A percentile compares a stretch with the other conserved stretches of the same genome.
Evolutionary conservation across 1,140 invertebrate genomes (phyloP).

Genomic region (Psix sp.): DNA sequence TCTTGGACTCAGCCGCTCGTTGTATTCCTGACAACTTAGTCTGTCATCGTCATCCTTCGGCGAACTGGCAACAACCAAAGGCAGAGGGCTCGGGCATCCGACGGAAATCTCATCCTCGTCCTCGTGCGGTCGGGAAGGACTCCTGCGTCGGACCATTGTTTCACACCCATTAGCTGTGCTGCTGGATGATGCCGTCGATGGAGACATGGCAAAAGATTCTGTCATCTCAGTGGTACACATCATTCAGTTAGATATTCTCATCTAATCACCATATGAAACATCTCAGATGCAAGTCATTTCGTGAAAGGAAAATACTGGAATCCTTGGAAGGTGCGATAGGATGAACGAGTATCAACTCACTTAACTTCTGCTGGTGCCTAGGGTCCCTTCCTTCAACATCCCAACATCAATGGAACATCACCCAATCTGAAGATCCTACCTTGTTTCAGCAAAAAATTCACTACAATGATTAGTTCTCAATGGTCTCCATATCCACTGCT

Average conservation of each 20-base stretch:
- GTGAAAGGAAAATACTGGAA: no score
- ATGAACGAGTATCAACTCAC: no score
- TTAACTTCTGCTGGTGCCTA: no score
- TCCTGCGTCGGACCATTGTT: constrained; percentile 41
- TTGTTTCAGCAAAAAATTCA: no score
- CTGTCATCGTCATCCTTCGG: constrained; percentile 67
- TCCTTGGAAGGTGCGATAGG: no score
- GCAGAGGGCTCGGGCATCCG: constrained; percentile 83
- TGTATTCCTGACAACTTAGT: constrained; percentile 66
- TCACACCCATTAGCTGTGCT: constrained; percentile 67
- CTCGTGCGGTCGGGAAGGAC: constrained; percentile 63
- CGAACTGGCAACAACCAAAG: constrained; percentile 65
- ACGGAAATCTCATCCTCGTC: constrained; percentile 84
- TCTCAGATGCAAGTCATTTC: no score
- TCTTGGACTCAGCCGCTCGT: constrained; percentile 66
- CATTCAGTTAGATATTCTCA: constrained; percentile 20
- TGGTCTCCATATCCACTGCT: no score
- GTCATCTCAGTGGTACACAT: constrained; percentile 77
- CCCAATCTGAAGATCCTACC: no score
- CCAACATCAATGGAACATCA: no score
- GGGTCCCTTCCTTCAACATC: no score
- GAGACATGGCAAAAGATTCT: constrained; percentile 73
- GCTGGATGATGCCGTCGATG: constrained; percentile 73
- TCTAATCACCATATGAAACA: constrained; percentile 9
- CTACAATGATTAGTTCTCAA: no score